phyloP scores from a whole-genome alignment of 37 sponge, comb jelly and placozoan genomes.

The Theonella swinhoei region DNA sequence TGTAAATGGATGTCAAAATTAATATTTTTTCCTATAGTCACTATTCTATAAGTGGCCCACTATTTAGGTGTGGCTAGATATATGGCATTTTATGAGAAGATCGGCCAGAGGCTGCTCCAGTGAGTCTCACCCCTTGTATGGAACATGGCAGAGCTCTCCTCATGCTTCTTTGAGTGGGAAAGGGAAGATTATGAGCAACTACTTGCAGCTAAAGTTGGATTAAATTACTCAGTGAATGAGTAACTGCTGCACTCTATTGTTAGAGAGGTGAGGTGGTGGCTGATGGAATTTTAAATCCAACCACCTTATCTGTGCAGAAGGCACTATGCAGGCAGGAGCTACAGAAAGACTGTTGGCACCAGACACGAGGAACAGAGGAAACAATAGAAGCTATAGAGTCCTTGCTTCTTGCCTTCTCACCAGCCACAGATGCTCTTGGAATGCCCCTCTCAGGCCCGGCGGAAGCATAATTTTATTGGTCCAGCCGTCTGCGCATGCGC shows the following conservation, averaged over 20 bases:
- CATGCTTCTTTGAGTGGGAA: conserved; percentile 48
- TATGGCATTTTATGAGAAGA: conserved; percentile 60
- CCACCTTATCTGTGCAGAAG: conserved; percentile 13
- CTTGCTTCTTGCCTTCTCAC: conserved; percentile 20
- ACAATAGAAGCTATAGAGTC: conserved; percentile 16
- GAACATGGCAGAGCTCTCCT: conserved; percentile 35
- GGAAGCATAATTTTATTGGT: too few species aligned
- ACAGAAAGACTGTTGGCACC: conserved; percentile 34
- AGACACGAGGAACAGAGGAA: conserved; percentile 16
- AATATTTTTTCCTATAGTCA: too few species aligned
- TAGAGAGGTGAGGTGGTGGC: conserved; percentile 17
- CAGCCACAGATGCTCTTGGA: conserved; percentile 42
- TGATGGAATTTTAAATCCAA: conserved; percentile 36
- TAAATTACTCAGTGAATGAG: too few species aligned
- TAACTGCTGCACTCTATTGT: too few species aligned
- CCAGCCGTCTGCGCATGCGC: too few species aligned
- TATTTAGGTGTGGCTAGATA: conserved; percentile 21
- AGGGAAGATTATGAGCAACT: conserved; percentile 16
- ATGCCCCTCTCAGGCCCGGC: too few species aligned
- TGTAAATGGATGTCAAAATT: too few species aligned
- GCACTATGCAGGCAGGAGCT: conserved; percentile 41
- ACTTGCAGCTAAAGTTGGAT: not conserved
- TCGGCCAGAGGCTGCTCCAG: conserved; percentile 29
- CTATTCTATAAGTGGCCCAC: conserved; percentile 10
- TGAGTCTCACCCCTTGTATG: conserved; percentile 58